Percentiles rank a stretch among this genome's conserved stretches.
Evolutionary conservation across 2,113 vertebrate species (phyloP).

Genomic region (Mixornis gularis): DNA sequence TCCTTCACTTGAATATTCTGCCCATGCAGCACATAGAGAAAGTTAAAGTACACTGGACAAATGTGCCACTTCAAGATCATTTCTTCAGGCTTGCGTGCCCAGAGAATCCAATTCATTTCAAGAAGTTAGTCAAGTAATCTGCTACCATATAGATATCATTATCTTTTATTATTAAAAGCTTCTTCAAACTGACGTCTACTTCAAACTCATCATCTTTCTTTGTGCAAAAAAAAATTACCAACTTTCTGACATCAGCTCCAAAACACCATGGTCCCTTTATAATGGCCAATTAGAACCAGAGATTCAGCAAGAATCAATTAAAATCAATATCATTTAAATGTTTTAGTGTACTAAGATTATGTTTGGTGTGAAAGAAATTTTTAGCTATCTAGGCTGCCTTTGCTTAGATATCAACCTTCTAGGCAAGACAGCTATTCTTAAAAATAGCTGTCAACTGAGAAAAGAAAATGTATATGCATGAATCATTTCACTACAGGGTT

Average conservation of each 20-base stretch:
- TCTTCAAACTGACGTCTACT: background rate
- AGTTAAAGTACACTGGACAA: background rate
- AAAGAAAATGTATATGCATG: constrained; percentile 60
- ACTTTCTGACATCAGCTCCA: background rate
- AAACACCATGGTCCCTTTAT: background rate
- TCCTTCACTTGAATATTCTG: background rate
- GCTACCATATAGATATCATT: background rate
- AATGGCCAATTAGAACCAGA: background rate
- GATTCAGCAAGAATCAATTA: background rate
- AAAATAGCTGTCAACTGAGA: constrained; percentile 62
- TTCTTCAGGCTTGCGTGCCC: background rate
- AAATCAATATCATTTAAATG: background rate
- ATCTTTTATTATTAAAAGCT: background rate
- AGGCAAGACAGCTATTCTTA: constrained; percentile 70
- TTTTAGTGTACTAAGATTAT: constrained; percentile 24
- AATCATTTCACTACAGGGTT: constrained; percentile 51
- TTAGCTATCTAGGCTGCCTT: constrained; percentile 59
- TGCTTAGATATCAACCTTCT: constrained; percentile 49
- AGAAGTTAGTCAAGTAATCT: background rate
- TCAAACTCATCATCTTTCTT: background rate
- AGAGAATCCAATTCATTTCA: background rate
- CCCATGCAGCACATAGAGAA: background rate
- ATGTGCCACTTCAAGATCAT: background rate
- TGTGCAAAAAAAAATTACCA: background rate
- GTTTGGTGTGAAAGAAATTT: constrained; percentile 45